phyloP scores from a whole-genome alignment of 53 echinoderm and acorn worm genomes.

The Holothuria leucospilota region DNA sequence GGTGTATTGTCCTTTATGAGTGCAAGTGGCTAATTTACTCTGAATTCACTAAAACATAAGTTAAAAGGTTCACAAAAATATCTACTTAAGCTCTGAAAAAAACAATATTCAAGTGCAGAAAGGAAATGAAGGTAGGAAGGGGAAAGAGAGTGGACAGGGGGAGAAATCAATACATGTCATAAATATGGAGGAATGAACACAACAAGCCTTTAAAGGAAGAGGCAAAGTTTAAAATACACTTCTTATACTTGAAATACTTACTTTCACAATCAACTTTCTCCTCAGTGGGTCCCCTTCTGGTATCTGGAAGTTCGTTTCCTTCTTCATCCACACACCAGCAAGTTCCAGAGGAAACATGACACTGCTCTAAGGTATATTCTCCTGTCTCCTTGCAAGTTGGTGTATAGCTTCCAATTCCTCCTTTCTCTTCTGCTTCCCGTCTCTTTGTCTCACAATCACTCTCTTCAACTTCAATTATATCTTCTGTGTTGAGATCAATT shows the following conservation, averaged over 20 bases:
- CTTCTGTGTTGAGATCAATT: neutral
- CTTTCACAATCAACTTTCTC: neutral
- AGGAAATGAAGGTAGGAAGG: too few species aligned
- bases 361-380: constrained; percentile 7
- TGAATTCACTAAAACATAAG: too few species aligned
- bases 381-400: constrained; percentile 52
- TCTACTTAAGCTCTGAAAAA: too few species aligned
- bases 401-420: constrained; percentile 5
- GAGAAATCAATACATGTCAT: too few species aligned
- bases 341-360: constrained; percentile 23
- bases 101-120: too few species aligned
- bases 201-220: too few species aligned
- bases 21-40: too few species aligned
- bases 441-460: constrained; percentile 13
- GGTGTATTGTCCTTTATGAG: too few species aligned
- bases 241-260: neutral
- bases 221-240: too few species aligned
- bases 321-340: constrained; percentile 59
- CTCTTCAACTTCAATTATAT: neutral
- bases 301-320: constrained; percentile 23
- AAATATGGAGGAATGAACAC: too few species aligned
- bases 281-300: constrained; percentile 7
- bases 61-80: too few species aligned
- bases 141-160: too few species aligned
- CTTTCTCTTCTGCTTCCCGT: neutral